Evolutionary conservation across 1,140 invertebrate genomes (phyloP).

Genomic region (Ericerus pela): DNA sequence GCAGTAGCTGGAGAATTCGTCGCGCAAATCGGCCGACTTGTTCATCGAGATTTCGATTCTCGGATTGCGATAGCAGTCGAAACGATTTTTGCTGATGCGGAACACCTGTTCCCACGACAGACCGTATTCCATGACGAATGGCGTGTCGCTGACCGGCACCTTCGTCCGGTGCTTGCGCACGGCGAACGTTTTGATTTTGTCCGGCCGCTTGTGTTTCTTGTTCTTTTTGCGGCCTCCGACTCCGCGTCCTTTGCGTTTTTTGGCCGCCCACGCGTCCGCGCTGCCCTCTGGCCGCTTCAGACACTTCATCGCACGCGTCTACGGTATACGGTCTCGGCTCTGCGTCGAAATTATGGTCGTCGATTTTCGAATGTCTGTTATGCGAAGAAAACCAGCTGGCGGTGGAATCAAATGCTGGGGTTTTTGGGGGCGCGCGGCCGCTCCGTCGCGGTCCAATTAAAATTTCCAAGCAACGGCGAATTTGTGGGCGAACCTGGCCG

Average conservation of each 20-base stretch:
- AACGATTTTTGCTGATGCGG: background rate
- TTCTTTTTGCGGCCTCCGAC: background rate
- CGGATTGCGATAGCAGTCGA: background rate
- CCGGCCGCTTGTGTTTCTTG: too few species aligned
- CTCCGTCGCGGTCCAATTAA: too few species aligned
- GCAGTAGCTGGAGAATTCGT: conserved; percentile 1
- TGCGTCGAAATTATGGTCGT: too few species aligned
- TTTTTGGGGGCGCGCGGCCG: too few species aligned
- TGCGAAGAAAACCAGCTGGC: too few species aligned
- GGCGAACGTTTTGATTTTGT: background rate
- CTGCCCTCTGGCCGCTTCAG: background rate
- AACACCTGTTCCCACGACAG: background rate
- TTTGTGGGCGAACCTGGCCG: too few species aligned
- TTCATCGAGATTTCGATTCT: background rate
- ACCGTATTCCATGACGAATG: background rate
- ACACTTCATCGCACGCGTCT: too few species aligned
- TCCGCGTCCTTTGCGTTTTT: background rate
- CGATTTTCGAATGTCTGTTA: too few species aligned
- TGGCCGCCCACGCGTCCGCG: background rate
- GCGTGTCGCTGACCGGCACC: background rate
- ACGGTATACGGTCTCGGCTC: too few species aligned
- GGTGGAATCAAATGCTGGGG: too few species aligned
- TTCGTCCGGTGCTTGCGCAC: background rate
- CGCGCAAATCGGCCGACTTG: background rate
- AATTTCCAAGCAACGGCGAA: too few species aligned